Percentiles rank a stretch among this genome's conserved stretches.
Evolutionary conservation across 2,797 vertebrate genomes (phyloP).

Genomic region (Lithobates pipiens): DNA sequence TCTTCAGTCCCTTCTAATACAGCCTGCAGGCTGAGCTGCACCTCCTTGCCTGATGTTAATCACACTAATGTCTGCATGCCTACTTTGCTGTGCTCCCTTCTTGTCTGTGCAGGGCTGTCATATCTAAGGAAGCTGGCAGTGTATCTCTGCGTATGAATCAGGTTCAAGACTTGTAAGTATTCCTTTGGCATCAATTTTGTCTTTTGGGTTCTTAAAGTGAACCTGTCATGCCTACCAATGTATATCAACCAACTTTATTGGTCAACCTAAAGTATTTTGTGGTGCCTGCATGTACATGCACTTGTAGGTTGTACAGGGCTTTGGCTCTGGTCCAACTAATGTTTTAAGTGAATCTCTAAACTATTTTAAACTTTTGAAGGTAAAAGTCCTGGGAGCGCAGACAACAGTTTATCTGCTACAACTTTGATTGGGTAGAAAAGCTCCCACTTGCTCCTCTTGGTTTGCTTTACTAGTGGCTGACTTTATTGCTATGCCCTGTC

Average conservation of each 20-base stretch:
- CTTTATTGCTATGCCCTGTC: too few relatives aligned
- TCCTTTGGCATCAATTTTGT: background rate
- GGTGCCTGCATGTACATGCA: too few relatives aligned
- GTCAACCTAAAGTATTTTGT: background rate
- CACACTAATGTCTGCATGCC: slow-evolving; percentile 82
- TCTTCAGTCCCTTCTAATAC: slow-evolving; percentile 56
- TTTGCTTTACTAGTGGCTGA: too few relatives aligned
- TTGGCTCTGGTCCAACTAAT: too few relatives aligned
- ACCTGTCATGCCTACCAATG: background rate
- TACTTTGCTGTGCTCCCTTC: slow-evolving; percentile 81
- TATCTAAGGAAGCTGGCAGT: slow-evolving; percentile 98
- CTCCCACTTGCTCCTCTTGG: too few relatives aligned
- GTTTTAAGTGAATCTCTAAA: too few relatives aligned
- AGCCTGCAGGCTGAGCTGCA: slow-evolving; percentile 67
- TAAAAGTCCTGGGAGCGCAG: too few relatives aligned
- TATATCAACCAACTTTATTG: background rate
- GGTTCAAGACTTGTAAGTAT: slow-evolving; percentile 99
- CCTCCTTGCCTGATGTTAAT: slow-evolving; percentile 75
- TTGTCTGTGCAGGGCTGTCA: slow-evolving; percentile 86
- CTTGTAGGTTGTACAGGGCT: too few relatives aligned
- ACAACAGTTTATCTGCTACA: too few relatives aligned
- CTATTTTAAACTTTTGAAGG: too few relatives aligned
- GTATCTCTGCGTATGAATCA: slow-evolving; percentile 99
- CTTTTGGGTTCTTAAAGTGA: background rate
- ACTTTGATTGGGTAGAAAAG: too few relatives aligned